phyloP scores from a whole-genome alignment of 1,140 invertebrate species.

The Papilio xuthus region DNA sequence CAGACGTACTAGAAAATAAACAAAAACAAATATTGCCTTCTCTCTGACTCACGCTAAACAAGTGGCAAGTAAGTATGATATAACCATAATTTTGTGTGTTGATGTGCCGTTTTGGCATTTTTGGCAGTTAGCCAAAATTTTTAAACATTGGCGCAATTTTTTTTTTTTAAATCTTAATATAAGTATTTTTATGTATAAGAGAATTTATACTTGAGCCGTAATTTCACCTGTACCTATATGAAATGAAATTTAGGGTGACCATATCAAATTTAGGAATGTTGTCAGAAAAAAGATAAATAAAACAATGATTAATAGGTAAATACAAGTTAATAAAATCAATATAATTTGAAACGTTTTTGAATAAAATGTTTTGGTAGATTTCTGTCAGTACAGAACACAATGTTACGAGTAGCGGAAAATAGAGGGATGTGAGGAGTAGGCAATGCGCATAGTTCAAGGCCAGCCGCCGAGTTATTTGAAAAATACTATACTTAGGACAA shows the following conservation, averaged over 20 bases:
- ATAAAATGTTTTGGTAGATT: too few relatives aligned
- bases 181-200: neutral
- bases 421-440: too few relatives aligned
- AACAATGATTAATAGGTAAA: neutral
- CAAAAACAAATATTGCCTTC: neutral
- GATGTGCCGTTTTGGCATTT: neutral
- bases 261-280: too few relatives aligned
- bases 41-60: neutral
- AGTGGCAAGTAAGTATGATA: neutral
- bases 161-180: neutral
- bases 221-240: neutral
- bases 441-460: too few relatives aligned
- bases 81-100: neutral
- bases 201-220: neutral
- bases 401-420: too few relatives aligned
- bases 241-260: neutral
- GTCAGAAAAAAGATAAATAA: too few relatives aligned
- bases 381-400: too few relatives aligned
- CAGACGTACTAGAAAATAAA: neutral
- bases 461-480: too few relatives aligned
- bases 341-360: too few relatives aligned
- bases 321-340: too few relatives aligned
- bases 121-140: neutral
- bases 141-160: neutral
- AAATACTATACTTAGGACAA: too few relatives aligned